Evolutionary conservation across 64 coral and sea anemone species (phyloP), one percentile per base, ranked within the genome.

Genomic region (Platygyra sinensis): DNA sequence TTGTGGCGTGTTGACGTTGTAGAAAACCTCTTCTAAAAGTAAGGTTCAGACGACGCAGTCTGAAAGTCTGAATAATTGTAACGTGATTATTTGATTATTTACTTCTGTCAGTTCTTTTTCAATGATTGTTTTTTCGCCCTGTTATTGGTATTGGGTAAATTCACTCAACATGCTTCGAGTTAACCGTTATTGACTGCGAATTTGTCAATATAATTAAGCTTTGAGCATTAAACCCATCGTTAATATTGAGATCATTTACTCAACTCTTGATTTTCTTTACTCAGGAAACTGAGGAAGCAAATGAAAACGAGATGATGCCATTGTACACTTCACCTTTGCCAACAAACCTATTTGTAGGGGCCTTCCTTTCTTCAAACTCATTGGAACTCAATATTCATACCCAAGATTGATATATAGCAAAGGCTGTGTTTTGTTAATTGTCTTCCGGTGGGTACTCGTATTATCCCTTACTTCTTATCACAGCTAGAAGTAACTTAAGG

Each of bases 221-320:
- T 65, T 22, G n/a, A 65, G 62, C 62, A 18, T 65, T 22, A n/a
- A 8, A 20, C 62, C 24, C 24, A 65, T 65, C 18, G 2, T 20
- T 24, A 15, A 46, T 46, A 65, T 65, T 24, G 62, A 22, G 24
- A 65, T 65, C 62, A 65, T 65, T 65, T 0, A 69, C 10, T 24
- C n/a, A 69, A 27, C 24, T 25, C 25, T 24, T 31, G 46, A 30
- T 60, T 86, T 62, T 78, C 52, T 42, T 46, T 50, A 59, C 12
- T 15, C 79, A 94, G 92, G 87, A 89, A 94, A 86, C 32, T 77
- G 76, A 60, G 92, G 86, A 89, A 94, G 79, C 87, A 72, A 71
- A 57, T 75, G 78, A 89, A 82, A 84, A 89, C 87, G 82, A 94
- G 83, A 94, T 94, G 92, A 94, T 94, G 67, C 19, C 0, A 46